Evolutionary conservation across 2,113 vertebrate species (phyloP).

Genomic region (Alethe castanea): DNA sequence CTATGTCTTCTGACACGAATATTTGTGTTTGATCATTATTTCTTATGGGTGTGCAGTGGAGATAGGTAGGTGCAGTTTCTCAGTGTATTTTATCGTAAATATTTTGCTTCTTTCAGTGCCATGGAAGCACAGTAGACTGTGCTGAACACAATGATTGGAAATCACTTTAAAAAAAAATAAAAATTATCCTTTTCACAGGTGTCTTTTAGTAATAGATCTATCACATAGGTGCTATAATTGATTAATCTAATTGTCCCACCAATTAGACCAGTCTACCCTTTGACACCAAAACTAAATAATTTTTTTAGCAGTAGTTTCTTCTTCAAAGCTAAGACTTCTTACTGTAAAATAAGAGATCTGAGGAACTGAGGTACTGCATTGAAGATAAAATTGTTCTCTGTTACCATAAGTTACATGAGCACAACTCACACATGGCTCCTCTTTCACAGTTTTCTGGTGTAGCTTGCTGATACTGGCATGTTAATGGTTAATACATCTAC

Average conservation of each 20-base stretch:
- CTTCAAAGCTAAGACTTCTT: background rate
- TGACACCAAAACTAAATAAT: background rate
- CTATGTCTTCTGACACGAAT: background rate
- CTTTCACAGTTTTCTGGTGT: background rate
- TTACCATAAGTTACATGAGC: background rate
- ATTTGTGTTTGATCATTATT: conserved; percentile 25
- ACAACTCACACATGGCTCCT: background rate
- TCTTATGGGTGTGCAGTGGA: background rate
- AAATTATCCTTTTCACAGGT: background rate
- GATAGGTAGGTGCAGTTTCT: background rate
- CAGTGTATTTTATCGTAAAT: background rate
- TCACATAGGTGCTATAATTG: background rate
- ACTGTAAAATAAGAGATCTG: background rate
- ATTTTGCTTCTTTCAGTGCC: background rate
- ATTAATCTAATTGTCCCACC: background rate
- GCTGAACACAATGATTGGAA: background rate
- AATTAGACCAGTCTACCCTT: background rate
- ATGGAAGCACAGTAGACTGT: background rate
- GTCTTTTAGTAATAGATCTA: background rate
- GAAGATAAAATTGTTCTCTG: background rate
- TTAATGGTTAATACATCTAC: background rate
- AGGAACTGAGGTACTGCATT: background rate
- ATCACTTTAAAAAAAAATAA: background rate
- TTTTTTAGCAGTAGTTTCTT: background rate
- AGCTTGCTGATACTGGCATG: background rate